Conservation (phyloP, 2,888 invertebrate species). For the Resseliella maxima region DNA sequence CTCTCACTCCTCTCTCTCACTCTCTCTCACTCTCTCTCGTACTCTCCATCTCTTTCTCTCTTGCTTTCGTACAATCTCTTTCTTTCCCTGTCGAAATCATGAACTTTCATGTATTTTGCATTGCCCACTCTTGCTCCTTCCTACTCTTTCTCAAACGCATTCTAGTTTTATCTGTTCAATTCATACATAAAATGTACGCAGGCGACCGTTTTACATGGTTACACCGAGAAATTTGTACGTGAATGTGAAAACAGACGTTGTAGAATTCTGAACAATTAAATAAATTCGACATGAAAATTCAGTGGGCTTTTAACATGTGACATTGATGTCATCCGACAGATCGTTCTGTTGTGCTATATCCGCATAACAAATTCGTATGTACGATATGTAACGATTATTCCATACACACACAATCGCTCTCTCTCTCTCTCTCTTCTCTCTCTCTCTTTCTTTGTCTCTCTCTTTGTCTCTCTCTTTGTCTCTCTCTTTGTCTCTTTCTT, state of each 20-base stretch:
- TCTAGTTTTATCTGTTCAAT: not conserved
- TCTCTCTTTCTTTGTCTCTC: no score
- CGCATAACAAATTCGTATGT: conserved; percentile 22
- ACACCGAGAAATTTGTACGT: not conserved
- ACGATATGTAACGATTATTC: conserved; percentile 6
- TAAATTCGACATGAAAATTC: conserved; percentile 46
- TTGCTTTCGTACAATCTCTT: no score
- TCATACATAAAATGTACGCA: not conserved
- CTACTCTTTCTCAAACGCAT: not conserved
- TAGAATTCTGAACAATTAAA: not conserved
- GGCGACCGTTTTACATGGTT: conserved; percentile 10
- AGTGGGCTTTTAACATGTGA: conserved; percentile 51
- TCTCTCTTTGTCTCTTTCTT: not conserved
- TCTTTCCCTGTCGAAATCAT: no score
- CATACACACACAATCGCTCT: not conserved
- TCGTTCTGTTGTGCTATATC: conserved; percentile 25
- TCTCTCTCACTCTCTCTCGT: not conserved
- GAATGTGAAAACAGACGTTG: not conserved
- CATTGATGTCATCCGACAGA: conserved; percentile 53
- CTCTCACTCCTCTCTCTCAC: not conserved
- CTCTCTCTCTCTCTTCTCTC: no score
- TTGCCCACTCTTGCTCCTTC: not conserved
- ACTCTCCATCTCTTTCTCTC: not conserved
- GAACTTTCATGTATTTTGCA: no score
- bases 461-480: not conserved